Percentiles rank a stretch among this genome's conserved stretches.
phyloP scores from a whole-genome alignment of 2,888 invertebrate genomes.

The Scaptomyza flava region DNA sequence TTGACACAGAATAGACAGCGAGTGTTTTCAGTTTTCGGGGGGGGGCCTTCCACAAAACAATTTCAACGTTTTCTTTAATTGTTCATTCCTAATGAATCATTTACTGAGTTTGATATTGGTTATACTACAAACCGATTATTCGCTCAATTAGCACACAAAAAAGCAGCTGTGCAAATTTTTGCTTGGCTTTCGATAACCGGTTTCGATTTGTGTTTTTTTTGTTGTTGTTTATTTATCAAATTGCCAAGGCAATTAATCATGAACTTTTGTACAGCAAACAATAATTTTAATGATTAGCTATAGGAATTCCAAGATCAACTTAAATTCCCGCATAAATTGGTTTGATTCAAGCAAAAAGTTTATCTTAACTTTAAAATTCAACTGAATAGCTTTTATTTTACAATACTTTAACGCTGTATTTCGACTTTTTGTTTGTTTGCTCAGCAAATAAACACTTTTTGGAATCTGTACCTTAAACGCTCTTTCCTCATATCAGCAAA shows the following conservation, averaged over 20 bases:
- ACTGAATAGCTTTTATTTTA: too few species aligned
- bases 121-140: slow-evolving; percentile 37
- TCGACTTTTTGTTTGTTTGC: not conserved
- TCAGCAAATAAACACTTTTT: slow-evolving; percentile 6
- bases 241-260: slow-evolving; percentile 19
- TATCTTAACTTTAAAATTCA: too few species aligned
- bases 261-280: slow-evolving; percentile 12
- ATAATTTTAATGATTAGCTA: not conserved
- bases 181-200: slow-evolving; percentile 5
- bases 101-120: slow-evolving; percentile 5
- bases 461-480: slow-evolving; percentile 41
- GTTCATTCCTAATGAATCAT: slow-evolving; percentile 10
- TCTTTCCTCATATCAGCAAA: not conserved
- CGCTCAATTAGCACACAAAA: slow-evolving; percentile 28
- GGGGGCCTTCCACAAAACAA: too few species aligned
- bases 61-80: too few species aligned
- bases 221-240: not conserved
- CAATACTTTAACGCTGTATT: not conserved
- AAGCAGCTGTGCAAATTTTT: not conserved
- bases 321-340: slow-evolving; percentile 6
- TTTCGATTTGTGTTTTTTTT: not conserved
- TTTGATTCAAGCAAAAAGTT: too few species aligned
- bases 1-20: slow-evolving; percentile 64
- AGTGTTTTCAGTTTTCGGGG: not conserved
- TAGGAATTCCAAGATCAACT: slow-evolving; percentile 6